Evolutionary conservation across 2,888 invertebrate genomes (phyloP), one percentile per base, ranked within the genome.

Genomic region (Dione vanillae): DNA sequence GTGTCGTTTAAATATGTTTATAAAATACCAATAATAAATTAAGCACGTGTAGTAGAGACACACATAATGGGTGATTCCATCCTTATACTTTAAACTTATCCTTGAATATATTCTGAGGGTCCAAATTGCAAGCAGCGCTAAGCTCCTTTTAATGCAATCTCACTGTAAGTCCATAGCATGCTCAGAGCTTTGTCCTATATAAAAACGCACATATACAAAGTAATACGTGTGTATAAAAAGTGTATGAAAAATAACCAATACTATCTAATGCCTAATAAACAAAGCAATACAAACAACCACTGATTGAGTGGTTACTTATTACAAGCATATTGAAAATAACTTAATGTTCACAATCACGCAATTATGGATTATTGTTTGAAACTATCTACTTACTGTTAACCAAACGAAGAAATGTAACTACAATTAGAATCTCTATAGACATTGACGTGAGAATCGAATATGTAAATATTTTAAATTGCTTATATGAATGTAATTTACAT

Each of bases 281-380:
- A 64, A 49, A 62, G 35, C 19, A 14, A 49, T 40, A 51, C 64
- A 49, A 64, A 64, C 64, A 51, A 49, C 64, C 64, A 51, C 64
- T 64, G 64, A 65, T 70, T 56, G 59, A 41, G 62, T 52, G 52
- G 61, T 45, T 19, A 52, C 27, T 52, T 20, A 62, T 68, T 62
- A 68, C 62, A 54, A 62, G 10, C 37, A 6, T n/a, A 62, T 68
- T 52, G 52, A 68, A 59, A 58, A 71, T 40, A 41, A 43, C 51
- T 71, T 69, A 61, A 71, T 59, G 67, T 65, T 40, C 40, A 69
- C 65, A 71, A 67, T 67, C 65, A 65, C 45, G 16, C 71, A 64
- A 67, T 67, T 64, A 67, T 35, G 40, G 45, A 45, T 45, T 62
- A 69, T 69, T 67, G 71, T 71, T 52, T 59, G 67, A n/a, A 58